Evolutionary conservation across 2,888 invertebrate species (phyloP).

Genomic region (Eupeodes latifasciatus): DNA sequence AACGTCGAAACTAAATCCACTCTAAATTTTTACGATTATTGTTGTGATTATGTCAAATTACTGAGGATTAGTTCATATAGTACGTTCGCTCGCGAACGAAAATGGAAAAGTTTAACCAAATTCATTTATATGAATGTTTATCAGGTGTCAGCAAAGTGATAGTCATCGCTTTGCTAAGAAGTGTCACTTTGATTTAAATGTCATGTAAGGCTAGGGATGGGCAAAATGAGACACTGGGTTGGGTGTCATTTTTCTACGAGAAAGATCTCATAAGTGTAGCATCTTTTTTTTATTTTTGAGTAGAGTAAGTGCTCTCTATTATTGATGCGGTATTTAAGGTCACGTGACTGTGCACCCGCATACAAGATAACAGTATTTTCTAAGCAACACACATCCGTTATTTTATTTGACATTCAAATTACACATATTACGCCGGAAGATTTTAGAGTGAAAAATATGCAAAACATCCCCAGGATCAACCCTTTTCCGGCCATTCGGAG

Average conservation of each 20-base stretch:
- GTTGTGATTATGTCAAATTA: constrained; percentile 78
- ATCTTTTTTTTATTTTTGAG: constrained; percentile 16
- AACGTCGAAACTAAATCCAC: constrained; percentile 57
- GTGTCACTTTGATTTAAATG: constrained; percentile 50
- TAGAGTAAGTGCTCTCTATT: constrained; percentile 25
- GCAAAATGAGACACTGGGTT: neutral
- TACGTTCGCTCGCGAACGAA: constrained; percentile 37
- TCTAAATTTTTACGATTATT: constrained; percentile 78
- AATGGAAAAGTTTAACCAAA: constrained; percentile 67
- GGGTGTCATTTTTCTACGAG: constrained; percentile 3
- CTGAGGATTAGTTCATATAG: constrained; percentile 76
- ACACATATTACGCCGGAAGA: constrained; percentile 58
- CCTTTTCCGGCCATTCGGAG: constrained; percentile 47
- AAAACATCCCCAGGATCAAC: constrained; percentile 64
- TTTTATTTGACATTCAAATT: constrained; percentile 64
- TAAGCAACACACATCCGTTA: constrained; percentile 37
- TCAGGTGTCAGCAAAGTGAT: constrained; percentile 71
- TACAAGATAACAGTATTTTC: constrained; percentile 53
- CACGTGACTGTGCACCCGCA: constrained; percentile 74
- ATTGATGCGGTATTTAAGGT: constrained; percentile 58
- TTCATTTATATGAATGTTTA: constrained; percentile 62
- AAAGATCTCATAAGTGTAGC: neutral
- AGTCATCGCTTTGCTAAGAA: constrained; percentile 32
- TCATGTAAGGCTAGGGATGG: constrained; percentile 11
- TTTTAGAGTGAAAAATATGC: constrained; percentile 71